Evolutionary conservation across 2,888 invertebrate genomes (phyloP), one percentile per base, ranked within the genome.

Genomic region (Rhogogaster chlorosoma): DNA sequence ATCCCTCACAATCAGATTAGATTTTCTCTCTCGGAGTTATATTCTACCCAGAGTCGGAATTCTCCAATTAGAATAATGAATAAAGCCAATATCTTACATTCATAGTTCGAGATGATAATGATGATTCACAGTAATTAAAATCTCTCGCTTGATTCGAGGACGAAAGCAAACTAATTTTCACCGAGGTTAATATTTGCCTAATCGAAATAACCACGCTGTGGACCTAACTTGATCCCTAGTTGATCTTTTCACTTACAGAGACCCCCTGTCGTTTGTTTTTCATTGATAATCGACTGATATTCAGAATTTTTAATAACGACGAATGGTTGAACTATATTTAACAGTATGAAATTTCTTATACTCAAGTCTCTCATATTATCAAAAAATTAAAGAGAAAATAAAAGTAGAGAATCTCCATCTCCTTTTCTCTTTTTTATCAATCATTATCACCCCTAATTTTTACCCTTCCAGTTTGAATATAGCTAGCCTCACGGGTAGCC

Each of bases 161-260:
- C 29, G 61, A 80, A 61, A 80, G 61, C 38, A 80, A 80, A 80
- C 80, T 80, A 57, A 57, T 57, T 80, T 61, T 61, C 32, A 3
- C 57, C 61, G 10, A 61, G 80, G 61, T 80, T 80, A 80, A 80
- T 80, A 80, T 80, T 80, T 57, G 53, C 18, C 61, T 38, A 26
- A 5, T 2, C 22, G 57, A 38, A 80, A 61, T 80, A 80, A n/a
- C 80, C 61, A 10, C 61, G 80, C 6, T 80, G 26, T 80, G 38
- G 57, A 80, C 22, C 38, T 18, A 22, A 38, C 80, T 18, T 38
- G 61, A 57, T 61, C 57, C n/a, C 12, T 22, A 22, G 57, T 38
- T 22, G 36, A 80, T 80, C 57, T 80, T 80, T 53, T 77, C 42
- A 49, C 49, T 53, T 77, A 77, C 9, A 26, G 10, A 61, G 26